Percentiles rank a stretch among this genome's conserved stretches.
These are phyloP conservation scores for Panopea generosa DNA, from an alignment of 2,888 invertebrate species.

Conservation along the genomic window DNA sequence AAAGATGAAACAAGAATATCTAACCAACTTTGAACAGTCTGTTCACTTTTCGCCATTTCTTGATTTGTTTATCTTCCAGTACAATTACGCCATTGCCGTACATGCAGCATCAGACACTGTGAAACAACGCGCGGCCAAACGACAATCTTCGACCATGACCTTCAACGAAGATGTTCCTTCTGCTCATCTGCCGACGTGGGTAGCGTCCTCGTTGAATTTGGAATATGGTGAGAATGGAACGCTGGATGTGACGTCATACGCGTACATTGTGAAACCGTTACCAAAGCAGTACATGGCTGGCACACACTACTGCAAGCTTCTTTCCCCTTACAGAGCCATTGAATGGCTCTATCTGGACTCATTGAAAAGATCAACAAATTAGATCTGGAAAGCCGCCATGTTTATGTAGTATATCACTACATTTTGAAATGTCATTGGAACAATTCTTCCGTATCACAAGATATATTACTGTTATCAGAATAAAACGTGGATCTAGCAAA, in stretches of 20 bases:
- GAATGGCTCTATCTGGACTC: constrained; percentile 79
- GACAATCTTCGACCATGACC: constrained; percentile 44
- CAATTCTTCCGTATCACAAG: too few relatives aligned
- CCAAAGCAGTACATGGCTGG: constrained; percentile 41
- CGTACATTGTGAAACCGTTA: constrained; percentile 12
- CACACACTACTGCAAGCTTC: constrained; percentile 68
- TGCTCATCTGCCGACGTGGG: constrained; percentile 44
- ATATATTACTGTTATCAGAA: too few relatives aligned
- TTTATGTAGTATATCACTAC: too few relatives aligned
- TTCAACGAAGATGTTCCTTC: constrained; percentile 49
- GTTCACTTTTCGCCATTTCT: too few relatives aligned
- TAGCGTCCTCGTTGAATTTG: constrained; percentile 24
- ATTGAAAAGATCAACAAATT: constrained; percentile 42
- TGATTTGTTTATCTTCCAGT: constrained; percentile 48
- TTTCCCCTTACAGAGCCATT: constrained; percentile 75
- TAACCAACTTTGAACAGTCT: too few relatives aligned
- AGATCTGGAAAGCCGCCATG: background rate
- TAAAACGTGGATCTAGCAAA: too few relatives aligned
- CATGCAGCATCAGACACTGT: constrained; percentile 51
- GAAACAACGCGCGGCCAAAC: constrained; percentile 32
- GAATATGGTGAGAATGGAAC: constrained; percentile 50
- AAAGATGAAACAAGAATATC: too few relatives aligned
- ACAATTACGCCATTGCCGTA: constrained; percentile 45
- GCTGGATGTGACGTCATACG: constrained; percentile 62
- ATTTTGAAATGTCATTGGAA: too few relatives aligned